Evolutionary conservation across 2,888 invertebrate species (phyloP), one percentile per base, ranked within the genome.

Genomic region (Margaritifera margaritifera): DNA sequence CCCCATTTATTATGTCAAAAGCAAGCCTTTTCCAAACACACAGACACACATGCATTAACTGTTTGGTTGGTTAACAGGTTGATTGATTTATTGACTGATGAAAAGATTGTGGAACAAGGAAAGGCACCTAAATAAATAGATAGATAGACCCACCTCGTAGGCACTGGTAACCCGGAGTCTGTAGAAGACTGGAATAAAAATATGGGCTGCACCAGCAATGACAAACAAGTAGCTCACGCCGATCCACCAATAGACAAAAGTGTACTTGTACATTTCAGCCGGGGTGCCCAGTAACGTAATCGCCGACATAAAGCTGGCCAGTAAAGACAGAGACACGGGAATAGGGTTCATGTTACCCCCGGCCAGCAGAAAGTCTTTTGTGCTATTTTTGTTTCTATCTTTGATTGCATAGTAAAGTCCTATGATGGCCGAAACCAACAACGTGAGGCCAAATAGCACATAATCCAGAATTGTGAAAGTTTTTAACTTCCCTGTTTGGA

Each of bases 261-360:
- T 87, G 67, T 83, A 88, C 66, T 81, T 81, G 75, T 89, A 89
- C 79, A 88, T 85, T 75, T 89, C 89, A 6, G 86, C 84, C 25
- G 88, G 88, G 6, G 84, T 86, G 6, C 88, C 88, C 18, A 89
- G 83, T 60, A 89, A 71, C 11, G 89, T 88, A 53, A 89, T 87
- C 66, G 89, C 89, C 42, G 88, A 88, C 88, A 89, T 89, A 76
- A 89, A 89, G 72, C 86, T 87, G 42, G 89, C 89, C 56, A 89
- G 78, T 57, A 89, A 77, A n/a, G 89, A 89, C 74, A 89, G 74
- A 0, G 87, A 79, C 22, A 89, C 88, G 0, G 89, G 89, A 6
- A 83, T 66, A 0, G 87, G 80, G 54, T 79, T 80, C 89, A 89
- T 89, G 64, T 84, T 81, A 8, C 87, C 83, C 6, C 87, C 86